Percentiles rank a stretch among this genome's conserved stretches.
These are phyloP conservation scores for Ceratina japonica DNA, from an alignment of 1,140 invertebrate genomes.

Conservation along the genomic window DNA sequence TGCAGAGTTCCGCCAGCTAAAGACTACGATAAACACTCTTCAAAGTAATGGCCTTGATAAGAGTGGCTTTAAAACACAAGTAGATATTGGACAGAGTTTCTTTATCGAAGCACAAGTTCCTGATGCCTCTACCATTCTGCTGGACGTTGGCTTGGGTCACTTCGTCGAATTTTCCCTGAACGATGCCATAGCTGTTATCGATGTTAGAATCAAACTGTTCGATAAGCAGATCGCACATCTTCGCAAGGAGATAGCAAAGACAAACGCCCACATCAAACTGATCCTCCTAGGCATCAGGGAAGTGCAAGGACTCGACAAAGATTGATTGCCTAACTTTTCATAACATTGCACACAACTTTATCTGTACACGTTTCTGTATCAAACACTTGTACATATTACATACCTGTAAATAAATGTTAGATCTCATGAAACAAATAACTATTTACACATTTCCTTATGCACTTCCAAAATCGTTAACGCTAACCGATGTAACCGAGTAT, in stretches of 20 bases:
- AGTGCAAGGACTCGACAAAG: constrained; percentile 74
- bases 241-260: constrained; percentile 83
- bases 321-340: not conserved
- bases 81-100: constrained; percentile 88
- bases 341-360: not conserved
- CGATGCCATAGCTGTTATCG: constrained; percentile 86
- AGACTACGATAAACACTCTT: constrained; percentile 80
- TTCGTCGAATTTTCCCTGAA: constrained; percentile 86
- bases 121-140: constrained; percentile 84
- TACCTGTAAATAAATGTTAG: not conserved
- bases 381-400: constrained; percentile 25
- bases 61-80: constrained; percentile 87
- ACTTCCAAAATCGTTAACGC: constrained; percentile 2
- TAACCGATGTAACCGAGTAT: not conserved
- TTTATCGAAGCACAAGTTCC: constrained; percentile 86
- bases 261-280: constrained; percentile 90
- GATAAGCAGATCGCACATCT: constrained; percentile 83
- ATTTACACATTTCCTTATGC: no score
- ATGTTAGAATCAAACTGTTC: constrained; percentile 84
- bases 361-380: constrained; percentile 8
- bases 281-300: constrained; percentile 84
- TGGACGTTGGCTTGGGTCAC: constrained; percentile 88
- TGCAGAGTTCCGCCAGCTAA: constrained; percentile 87
- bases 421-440: constrained; percentile 1
- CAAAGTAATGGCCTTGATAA: constrained; percentile 70